Evolutionary conservation across 1,140 invertebrate genomes (phyloP), one percentile per base, ranked within the genome.

Genomic region (Dendroctonus valens): DNA sequence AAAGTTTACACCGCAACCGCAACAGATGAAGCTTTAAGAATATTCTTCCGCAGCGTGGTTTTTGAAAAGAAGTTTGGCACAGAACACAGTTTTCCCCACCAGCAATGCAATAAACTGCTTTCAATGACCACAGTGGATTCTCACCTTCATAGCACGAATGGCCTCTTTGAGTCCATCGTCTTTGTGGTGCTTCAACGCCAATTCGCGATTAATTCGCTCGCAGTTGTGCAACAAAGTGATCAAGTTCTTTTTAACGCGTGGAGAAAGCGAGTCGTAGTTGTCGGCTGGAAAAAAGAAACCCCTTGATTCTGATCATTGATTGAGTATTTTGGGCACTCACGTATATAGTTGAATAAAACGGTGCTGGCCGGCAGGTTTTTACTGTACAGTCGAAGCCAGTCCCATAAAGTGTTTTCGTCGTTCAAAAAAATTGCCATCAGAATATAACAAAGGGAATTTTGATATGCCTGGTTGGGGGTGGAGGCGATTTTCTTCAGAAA

Each of bases 321-420:
- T 26, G 26, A 26, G 26, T 1, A 1, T 26, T 26, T 26, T 26
- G 1, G 26, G 1, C 26, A 78, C 75, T 78, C 72, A 84, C 83
- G 76, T 15, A 85, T 80, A 69, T 81, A 78, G 46, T 76, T 77
- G 12, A 85, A 73, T 44, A 83, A 70, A 49, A 80, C 68, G 57
- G 79, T 77, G 65, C 82, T 83, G 59, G 79, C 72, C 44, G 78
- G 73, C 15, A 83, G 74, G 74, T 85, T 76, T 63, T 85, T 86
- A 6, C 75, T 73, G 68, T 85, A 83, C 55, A 83, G 66, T 73
- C 81, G 82, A 63, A 73, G 81, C 85, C 85, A 87, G 8, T 76
- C 70, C 57, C 72, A 76, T n/a, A 85, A 81, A 63, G 82, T 82
- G 54, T 78, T 76, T 40, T 79, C 77, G 58, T 84, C 80, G 58